Evolutionary conservation across 1,140 invertebrate species (phyloP).

Genomic region (Tetranychus cinnabarinus): DNA sequence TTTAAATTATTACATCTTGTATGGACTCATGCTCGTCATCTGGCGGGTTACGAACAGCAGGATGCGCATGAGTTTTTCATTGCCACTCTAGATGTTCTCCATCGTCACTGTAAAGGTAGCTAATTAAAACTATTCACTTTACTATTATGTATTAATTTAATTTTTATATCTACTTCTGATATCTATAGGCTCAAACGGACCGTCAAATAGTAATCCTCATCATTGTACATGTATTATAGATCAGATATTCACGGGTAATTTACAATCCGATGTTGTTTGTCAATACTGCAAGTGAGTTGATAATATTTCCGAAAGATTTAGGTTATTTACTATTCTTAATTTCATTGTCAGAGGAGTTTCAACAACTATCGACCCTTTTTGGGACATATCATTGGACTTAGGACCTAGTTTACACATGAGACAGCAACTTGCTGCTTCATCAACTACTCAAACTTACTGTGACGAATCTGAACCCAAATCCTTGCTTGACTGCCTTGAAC

Average conservation of each 20-base stretch:
- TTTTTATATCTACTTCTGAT: not conserved
- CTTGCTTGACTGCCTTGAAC: constrained; percentile 60
- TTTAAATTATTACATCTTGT: constrained; percentile 72
- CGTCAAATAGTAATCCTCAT: constrained; percentile 26
- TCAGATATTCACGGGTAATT: constrained; percentile 81
- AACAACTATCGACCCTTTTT: constrained; percentile 88
- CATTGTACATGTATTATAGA: constrained; percentile 91
- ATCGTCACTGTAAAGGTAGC: constrained; percentile 41
- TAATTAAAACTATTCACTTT: not conserved
- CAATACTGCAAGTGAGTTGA: constrained; percentile 56
- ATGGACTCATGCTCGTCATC: constrained; percentile 82
- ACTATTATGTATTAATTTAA: not conserved
- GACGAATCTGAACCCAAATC: constrained; percentile 35
- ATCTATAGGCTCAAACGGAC: constrained; percentile 20
- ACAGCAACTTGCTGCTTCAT: not conserved
- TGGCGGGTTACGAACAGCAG: constrained; percentile 90
- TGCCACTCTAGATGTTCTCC: constrained; percentile 70
- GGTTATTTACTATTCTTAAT: not conserved
- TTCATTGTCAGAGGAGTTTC: constrained; percentile 34
- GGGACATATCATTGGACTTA: constrained; percentile 86
- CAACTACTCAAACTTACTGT: not conserved
- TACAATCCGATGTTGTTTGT: constrained; percentile 92
- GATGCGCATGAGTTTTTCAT: constrained; percentile 98
- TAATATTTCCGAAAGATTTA: not conserved
- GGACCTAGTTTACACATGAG: constrained; percentile 21